Percentiles rank a stretch among this genome's conserved stretches.
Evolutionary conservation across 2,888 invertebrate genomes (phyloP).

Genomic region (Metopia argyrocephala): DNA sequence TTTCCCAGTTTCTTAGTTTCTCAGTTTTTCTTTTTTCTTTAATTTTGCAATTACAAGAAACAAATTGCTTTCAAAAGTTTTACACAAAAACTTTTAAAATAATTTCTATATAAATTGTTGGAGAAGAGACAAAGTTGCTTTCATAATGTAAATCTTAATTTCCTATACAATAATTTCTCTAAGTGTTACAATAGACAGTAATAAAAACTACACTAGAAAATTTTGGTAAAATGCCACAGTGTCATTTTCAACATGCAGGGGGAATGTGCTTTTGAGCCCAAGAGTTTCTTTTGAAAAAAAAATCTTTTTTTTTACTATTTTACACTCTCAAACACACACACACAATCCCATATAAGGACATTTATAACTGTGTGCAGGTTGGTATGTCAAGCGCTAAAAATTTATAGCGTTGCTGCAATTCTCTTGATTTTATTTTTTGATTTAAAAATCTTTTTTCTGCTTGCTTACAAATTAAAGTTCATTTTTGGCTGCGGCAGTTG

Average conservation of each 20-base stretch:
- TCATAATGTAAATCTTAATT: conserved; percentile 1
- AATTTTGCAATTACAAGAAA: too few relatives aligned
- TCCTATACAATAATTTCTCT: conserved; percentile 19
- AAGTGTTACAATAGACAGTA: background rate
- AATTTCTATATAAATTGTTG: conserved; percentile 10
- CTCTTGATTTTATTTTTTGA: conserved; percentile 1
- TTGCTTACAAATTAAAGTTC: conserved; percentile 1
- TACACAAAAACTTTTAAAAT: background rate
- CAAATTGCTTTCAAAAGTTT: conserved; percentile 12
- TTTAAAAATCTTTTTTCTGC: too few relatives aligned
- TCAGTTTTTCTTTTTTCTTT: too few relatives aligned
- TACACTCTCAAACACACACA: background rate
- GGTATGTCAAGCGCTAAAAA: conserved; percentile 15
- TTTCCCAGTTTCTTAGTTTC: too few relatives aligned
- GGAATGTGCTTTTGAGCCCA: background rate
- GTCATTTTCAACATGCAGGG: background rate
- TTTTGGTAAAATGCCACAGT: background rate
- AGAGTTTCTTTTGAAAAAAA: conserved; percentile 3
- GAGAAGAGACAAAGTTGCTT: background rate
- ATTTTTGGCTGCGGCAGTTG: conserved; percentile 36
- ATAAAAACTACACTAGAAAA: background rate
- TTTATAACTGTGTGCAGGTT: background rate
- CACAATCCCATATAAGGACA: background rate
- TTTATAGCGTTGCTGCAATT: conserved; percentile 41
- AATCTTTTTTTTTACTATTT: background rate